Evolutionary conservation across 2,113 vertebrate genomes (phyloP).

Genomic region (Patagioenas fasciata): DNA sequence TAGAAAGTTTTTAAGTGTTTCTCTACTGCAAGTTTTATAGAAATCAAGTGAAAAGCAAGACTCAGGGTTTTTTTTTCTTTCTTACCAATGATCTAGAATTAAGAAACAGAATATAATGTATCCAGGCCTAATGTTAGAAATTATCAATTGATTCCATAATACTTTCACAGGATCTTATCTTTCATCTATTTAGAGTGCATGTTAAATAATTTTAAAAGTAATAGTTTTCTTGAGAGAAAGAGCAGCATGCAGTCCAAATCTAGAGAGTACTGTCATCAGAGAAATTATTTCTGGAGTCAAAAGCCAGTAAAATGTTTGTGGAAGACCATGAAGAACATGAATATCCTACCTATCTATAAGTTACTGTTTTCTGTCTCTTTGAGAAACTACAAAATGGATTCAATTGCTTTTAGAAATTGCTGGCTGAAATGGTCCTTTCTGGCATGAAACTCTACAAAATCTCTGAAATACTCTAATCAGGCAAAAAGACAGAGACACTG

Average conservation of each 20-base stretch:
- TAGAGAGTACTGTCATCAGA: background rate
- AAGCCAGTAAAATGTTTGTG: background rate
- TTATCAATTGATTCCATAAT: background rate
- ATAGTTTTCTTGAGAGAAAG: background rate
- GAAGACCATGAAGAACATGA: background rate
- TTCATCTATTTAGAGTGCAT: background rate
- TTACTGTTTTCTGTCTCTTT: background rate
- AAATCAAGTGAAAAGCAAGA: background rate
- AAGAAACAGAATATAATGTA: background rate
- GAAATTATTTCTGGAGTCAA: background rate
- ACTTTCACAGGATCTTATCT: background rate
- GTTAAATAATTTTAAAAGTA: background rate
- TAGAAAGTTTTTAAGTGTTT: background rate
- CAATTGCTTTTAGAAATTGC: background rate
- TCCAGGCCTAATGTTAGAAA: background rate
- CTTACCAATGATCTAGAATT: background rate
- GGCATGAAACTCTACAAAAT: background rate
- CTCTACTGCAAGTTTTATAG: background rate
- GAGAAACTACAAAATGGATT: background rate
- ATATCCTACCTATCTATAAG: background rate
- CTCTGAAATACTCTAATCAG: background rate
- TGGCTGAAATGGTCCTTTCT: background rate
- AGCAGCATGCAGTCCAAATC: background rate
- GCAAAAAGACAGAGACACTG: background rate
- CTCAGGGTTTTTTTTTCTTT: background rate